Conservation (phyloP, 2,113 vertebrate genomes). For the Eurypyga helias region DNA sequence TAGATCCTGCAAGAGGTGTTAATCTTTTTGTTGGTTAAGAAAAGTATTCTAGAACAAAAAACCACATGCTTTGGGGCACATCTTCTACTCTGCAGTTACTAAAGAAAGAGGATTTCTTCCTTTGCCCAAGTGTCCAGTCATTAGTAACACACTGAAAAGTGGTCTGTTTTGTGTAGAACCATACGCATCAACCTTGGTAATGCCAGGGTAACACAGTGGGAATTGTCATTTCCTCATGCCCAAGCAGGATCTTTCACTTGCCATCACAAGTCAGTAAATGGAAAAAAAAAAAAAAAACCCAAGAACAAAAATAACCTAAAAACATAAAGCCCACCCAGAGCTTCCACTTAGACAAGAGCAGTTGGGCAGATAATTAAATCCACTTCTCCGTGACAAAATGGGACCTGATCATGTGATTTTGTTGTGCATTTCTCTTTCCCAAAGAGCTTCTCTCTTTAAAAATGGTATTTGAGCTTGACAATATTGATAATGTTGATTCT, state of each 20-base stretch:
- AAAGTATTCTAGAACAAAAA: not conserved
- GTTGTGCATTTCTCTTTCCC: not conserved
- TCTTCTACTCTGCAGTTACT: not conserved
- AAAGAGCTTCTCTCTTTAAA: not conserved
- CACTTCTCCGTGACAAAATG: not conserved
- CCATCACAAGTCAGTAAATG: not conserved
- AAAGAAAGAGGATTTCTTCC: not conserved
- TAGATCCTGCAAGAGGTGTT: not conserved
- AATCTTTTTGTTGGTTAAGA: not conserved
- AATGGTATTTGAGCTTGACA: not conserved
- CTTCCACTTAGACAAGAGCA: not conserved
- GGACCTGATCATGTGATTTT: not conserved
- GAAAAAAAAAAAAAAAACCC: not conserved
- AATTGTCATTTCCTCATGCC: not conserved
- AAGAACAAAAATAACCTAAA: not conserved
- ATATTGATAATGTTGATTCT: not conserved
- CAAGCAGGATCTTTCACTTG: not conserved
- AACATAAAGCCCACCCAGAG: not conserved
- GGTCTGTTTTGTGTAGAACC: not conserved
- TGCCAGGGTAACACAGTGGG: rapidly evolving
- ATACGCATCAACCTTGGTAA: not conserved
- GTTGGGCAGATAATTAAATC: not conserved
- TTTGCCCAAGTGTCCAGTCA: not conserved
- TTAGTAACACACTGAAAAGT: not conserved
- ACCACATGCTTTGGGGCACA: not conserved